phyloP scores from a whole-genome alignment of 1,140 invertebrate species.

The Pseudomyrmex dendroicus region DNA sequence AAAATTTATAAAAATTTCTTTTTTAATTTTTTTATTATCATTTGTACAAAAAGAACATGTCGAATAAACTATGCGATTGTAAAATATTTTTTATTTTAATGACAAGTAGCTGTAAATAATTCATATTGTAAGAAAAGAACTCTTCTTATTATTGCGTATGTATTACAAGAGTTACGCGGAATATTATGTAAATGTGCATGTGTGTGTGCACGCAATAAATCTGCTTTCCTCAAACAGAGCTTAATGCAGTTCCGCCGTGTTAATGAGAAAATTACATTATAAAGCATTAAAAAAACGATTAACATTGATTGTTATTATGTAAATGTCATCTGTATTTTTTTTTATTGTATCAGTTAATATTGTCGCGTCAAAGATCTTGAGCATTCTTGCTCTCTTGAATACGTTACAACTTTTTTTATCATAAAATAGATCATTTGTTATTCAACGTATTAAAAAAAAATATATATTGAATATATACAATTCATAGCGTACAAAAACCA shows the following conservation, averaged over 20 bases:
- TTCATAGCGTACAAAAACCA: not conserved
- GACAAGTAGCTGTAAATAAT: not conserved
- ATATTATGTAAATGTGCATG: not conserved
- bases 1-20: not conserved
- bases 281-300: not conserved
- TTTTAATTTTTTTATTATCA: no score
- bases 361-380: not conserved
- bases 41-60: not conserved
- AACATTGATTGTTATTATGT: not conserved
- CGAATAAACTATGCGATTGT: not conserved
- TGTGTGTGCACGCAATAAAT: not conserved
- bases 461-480: not conserved
- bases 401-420: no score
- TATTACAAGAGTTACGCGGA: not conserved
- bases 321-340: not conserved
- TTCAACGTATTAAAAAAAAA: no score
- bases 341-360: not conserved
- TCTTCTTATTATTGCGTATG: not conserved
- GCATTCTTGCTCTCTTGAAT: no score
- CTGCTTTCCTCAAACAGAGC: not conserved
- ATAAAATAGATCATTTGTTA: no score
- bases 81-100: slow-evolving; percentile 3
- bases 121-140: not conserved
- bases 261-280: not conserved
- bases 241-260: not conserved